A percentile compares a stretch with the other conserved stretches of the same genome.
phyloP scores from a whole-genome alignment of 23 tunicate species.

The Ciona savignyi region DNA sequence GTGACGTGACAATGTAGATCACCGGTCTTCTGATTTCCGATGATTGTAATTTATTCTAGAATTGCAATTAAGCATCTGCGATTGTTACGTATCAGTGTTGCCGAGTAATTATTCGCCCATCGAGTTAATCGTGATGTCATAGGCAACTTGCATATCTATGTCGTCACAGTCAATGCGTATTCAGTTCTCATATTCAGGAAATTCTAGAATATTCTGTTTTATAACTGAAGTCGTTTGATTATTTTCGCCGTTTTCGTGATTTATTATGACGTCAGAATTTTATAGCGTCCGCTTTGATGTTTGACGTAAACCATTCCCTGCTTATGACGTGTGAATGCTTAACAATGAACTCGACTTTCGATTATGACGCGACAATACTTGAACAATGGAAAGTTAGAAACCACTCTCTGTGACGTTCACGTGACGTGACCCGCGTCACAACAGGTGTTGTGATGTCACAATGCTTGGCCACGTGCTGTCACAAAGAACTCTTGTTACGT shows the following conservation, averaged over 20 bases:
- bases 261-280: too few species aligned
- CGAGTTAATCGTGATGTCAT: neutral
- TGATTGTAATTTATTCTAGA: neutral
- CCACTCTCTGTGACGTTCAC: neutral
- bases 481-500: neutral
- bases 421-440: conserved; percentile 1
- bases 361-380: too few species aligned
- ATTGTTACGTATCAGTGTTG: neutral
- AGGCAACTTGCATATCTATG: neutral
- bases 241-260: too few species aligned
- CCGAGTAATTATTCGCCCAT: neutral
- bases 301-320: too few species aligned
- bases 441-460: neutral
- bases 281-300: too few species aligned
- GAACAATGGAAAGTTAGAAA: neutral
- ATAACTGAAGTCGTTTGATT: too few species aligned
- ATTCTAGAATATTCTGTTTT: too few species aligned
- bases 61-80: neutral
- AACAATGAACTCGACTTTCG: too few species aligned
- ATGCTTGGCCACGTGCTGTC: neutral
- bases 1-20: neutral
- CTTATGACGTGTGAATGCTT: too few species aligned
- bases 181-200: too few species aligned
- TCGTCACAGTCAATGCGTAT: too few species aligned
- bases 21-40: neutral